Percentiles rank a stretch among this genome's conserved stretches.
Evolutionary conservation across 2,797 vertebrate species (phyloP).

Genomic region (Melanotaenia parkinsoni): DNA sequence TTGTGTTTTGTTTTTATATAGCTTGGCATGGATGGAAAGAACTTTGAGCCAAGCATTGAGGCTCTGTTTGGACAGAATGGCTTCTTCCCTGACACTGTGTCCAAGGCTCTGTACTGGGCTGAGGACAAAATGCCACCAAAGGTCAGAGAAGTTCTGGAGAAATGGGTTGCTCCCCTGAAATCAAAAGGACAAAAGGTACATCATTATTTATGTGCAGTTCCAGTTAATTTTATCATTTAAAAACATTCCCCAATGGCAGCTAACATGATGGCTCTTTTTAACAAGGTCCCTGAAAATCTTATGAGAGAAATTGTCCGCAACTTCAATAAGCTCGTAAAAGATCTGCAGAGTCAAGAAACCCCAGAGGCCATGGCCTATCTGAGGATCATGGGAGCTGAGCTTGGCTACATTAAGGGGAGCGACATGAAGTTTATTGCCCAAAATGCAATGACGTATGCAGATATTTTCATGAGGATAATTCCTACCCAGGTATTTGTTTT

Average conservation of each 20-base stretch:
- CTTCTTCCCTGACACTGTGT: slow-evolving; percentile 92
- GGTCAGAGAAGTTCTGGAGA: slow-evolving; percentile 85
- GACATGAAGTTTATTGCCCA: slow-evolving; percentile 82
- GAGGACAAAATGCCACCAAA: slow-evolving; percentile 85
- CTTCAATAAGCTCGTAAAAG: slow-evolving; percentile 88
- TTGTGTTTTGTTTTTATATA: slow-evolving; percentile 46
- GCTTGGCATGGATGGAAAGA: slow-evolving; percentile 93
- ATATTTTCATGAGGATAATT: slow-evolving; percentile 49
- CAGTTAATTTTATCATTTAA: slow-evolving; percentile 4
- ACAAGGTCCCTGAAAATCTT: slow-evolving; percentile 83
- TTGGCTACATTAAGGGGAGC: slow-evolving; percentile 88
- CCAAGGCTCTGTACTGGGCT: slow-evolving; percentile 90
- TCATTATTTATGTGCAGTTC: slow-evolving; percentile 5
- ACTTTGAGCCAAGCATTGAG: slow-evolving; percentile 91
- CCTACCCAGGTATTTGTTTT: slow-evolving; percentile 54
- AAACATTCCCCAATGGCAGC: background rate
- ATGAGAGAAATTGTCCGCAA: slow-evolving; percentile 84
- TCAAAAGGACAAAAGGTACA: slow-evolving; percentile 68
- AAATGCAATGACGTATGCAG: slow-evolving; percentile 67
- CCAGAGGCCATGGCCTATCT: slow-evolving; percentile 93
- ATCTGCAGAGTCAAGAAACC: slow-evolving; percentile 82
- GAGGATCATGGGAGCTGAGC: slow-evolving; percentile 88
- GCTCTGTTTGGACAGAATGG: slow-evolving; percentile 92
- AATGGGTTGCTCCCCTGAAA: slow-evolving; percentile 82
- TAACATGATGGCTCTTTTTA: slow-evolving; percentile 19